phyloP scores from a whole-genome alignment of 2,113 vertebrate species.

The Siniperca knerii region DNA sequence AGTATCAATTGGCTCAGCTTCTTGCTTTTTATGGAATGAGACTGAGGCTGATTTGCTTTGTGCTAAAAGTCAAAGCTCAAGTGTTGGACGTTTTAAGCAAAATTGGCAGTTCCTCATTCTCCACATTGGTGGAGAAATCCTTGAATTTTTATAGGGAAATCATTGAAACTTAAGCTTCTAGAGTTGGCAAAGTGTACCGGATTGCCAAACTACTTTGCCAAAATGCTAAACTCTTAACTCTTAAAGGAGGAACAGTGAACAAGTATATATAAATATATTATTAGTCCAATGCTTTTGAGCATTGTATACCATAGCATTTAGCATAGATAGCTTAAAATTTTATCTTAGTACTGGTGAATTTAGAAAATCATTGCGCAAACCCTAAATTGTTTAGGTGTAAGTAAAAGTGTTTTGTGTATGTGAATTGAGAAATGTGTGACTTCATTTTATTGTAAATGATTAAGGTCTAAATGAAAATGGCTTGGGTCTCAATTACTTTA shows the following conservation, averaged over 20 bases:
- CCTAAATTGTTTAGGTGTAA: neutral
- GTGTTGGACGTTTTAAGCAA: neutral
- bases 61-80: conserved; percentile 6
- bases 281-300: neutral
- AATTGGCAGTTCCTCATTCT: neutral
- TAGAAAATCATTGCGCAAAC: neutral
- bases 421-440: neutral
- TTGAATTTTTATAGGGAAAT: neutral
- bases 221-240: neutral
- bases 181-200: neutral
- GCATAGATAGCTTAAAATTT: no score
- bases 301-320: neutral
- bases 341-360: no score
- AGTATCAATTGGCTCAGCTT: conserved; percentile 11
- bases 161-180: neutral
- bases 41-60: neutral
- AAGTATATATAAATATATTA: neutral
- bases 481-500: neutral
- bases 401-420: neutral
- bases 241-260: neutral
- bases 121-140: neutral
- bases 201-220: conserved; percentile 1
- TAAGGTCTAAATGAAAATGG: neutral
- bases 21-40: conserved; percentile 9
- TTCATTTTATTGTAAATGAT: neutral